phyloP scores from a whole-genome alignment of 2,113 vertebrate genomes.

The Brachirus orientalis region DNA sequence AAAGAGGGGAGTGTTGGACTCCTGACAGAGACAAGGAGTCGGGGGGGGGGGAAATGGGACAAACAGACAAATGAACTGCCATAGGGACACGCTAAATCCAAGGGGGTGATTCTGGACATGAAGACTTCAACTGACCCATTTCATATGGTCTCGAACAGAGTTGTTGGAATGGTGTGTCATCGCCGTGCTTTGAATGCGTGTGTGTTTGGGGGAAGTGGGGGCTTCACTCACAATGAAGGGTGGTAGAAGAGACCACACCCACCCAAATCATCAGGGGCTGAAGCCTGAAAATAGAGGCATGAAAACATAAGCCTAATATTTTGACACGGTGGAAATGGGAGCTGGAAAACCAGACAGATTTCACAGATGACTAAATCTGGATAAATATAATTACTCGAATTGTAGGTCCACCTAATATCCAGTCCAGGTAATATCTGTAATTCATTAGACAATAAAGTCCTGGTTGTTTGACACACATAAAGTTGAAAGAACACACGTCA shows the following conservation, averaged over 20 bases:
- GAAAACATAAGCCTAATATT: slow-evolving; percentile 54
- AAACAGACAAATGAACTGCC: slow-evolving; percentile 42
- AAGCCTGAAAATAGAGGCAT: slow-evolving; percentile 81
- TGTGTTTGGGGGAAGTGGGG: slow-evolving; percentile 73
- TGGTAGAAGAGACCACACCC: slow-evolving; percentile 78
- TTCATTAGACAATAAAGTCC: slow-evolving; percentile 37
- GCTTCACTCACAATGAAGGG: slow-evolving; percentile 79
- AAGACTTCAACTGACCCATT: slow-evolving; percentile 84
- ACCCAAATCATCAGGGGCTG: slow-evolving; percentile 80
- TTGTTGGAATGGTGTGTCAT: slow-evolving; percentile 85
- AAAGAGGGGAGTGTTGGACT: slow-evolving; percentile 8
- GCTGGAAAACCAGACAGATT: slow-evolving; percentile 30
- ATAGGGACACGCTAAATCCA: slow-evolving; percentile 47
- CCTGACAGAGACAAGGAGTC: slow-evolving; percentile 27
- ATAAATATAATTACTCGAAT: slow-evolving; percentile 19
- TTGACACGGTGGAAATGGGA: slow-evolving; percentile 36
- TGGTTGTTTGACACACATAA: slow-evolving; percentile 49
- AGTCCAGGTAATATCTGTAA: background rate
- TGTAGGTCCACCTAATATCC: slow-evolving; percentile 11
- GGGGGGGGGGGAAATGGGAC: slow-evolving; percentile 13
- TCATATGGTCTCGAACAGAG: slow-evolving; percentile 85
- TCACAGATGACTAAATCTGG: slow-evolving; percentile 23
- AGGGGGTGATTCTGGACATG: slow-evolving; percentile 62
- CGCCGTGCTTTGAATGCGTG: slow-evolving; percentile 79
- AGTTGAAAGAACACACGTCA: background rate